A percentile compares a stretch with the other conserved stretches of the same genome.
These are phyloP conservation scores for Abramis brama DNA, from an alignment of 2,113 vertebrate genomes.

Conservation along the genomic window DNA sequence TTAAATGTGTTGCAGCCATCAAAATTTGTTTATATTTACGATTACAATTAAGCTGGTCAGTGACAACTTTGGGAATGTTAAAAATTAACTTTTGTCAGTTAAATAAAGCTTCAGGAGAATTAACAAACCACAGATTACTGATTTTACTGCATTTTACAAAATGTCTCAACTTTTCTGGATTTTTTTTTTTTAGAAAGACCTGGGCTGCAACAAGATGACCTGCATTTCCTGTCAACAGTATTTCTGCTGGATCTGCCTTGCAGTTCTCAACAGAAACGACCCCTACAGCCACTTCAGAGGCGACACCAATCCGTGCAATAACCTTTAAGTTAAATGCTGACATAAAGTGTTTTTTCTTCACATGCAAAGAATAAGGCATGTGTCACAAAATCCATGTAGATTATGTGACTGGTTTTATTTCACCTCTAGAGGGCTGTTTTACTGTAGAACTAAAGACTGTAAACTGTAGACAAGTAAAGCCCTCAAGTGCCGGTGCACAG, in stretches of 20 bases:
- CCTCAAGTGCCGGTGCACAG: not conserved
- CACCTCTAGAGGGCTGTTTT: not conserved
- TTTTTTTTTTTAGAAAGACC: constrained; percentile 79
- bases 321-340: no score
- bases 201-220: constrained; percentile 97
- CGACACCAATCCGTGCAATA: not conserved
- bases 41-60: no score
- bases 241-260: constrained; percentile 94
- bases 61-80: no score
- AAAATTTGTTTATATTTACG: no score
- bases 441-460: not conserved
- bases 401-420: not conserved
- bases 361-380: no score
- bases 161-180: no score
- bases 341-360: not conserved
- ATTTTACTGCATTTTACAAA: no score
- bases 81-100: no score
- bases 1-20: no score
- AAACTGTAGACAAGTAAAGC: not conserved
- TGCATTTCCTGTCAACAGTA: constrained; percentile 89
- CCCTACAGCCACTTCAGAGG: constrained; percentile 69
- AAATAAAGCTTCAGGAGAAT: no score
- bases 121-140: no score
- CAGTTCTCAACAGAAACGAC: constrained; percentile 78
- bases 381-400: not conserved